These are phyloP conservation scores for Taphrorychus bicolor DNA, from an alignment of 2,888 invertebrate species.

Conservation along the genomic window DNA sequence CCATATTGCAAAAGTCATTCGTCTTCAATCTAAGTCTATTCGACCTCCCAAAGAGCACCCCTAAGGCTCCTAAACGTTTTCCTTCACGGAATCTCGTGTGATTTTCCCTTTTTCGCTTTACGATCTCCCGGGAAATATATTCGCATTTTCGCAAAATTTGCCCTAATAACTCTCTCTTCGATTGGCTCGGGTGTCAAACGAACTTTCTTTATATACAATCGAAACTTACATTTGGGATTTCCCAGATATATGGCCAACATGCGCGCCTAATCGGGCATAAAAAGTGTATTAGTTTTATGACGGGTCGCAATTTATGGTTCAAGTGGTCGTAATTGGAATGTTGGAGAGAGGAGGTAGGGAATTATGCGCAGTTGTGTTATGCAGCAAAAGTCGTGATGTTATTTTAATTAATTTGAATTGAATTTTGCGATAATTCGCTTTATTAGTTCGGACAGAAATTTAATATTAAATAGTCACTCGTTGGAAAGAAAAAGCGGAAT, in stretches of 20 bases:
- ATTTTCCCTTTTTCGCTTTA: slow-evolving; percentile 10
- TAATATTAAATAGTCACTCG: too few relatives aligned
- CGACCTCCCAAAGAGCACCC: neutral
- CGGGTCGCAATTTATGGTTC: neutral
- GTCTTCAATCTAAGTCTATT: neutral
- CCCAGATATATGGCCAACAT: neutral
- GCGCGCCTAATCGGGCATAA: neutral
- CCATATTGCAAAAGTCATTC: neutral
- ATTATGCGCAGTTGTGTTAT: neutral
- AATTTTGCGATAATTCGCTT: too few relatives aligned
- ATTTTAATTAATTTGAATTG: too few relatives aligned
- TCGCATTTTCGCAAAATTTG: slow-evolving; percentile 32
- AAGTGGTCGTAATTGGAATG: neutral
- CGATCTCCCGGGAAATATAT: slow-evolving; percentile 28
- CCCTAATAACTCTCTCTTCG: slow-evolving; percentile 34
- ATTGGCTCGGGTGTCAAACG: slow-evolving; percentile 33
- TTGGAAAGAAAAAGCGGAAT: too few relatives aligned
- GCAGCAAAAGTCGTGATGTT: too few relatives aligned
- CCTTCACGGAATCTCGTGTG: slow-evolving; percentile 6
- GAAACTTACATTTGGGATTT: neutral
- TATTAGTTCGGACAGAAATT: too few relatives aligned
- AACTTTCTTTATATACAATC: slow-evolving; percentile 23
- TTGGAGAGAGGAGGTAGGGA: neutral
- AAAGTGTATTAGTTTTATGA: neutral
- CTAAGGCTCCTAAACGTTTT: slow-evolving; percentile 15